These are phyloP conservation scores for Drosophila pegasa DNA, from an alignment of 2,888 invertebrate species.

Conservation along the genomic window DNA sequence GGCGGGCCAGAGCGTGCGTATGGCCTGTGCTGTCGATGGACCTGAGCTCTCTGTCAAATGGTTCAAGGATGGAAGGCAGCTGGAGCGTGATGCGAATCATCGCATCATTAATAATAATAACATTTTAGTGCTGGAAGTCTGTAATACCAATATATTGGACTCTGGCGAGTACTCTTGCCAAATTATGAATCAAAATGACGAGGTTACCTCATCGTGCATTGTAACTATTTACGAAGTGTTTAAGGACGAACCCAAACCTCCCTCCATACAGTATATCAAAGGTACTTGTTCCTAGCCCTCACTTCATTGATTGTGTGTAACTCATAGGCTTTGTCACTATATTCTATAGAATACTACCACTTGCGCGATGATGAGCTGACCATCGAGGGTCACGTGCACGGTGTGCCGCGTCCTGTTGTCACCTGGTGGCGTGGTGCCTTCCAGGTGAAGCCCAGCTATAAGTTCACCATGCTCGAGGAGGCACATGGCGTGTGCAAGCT, in stretches of 20 bases:
- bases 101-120: conserved; percentile 87
- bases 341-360: conserved; percentile 83
- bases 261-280: conserved; percentile 90
- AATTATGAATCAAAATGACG: conserved; percentile 91
- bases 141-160: conserved; percentile 87
- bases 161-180: conserved; percentile 89
- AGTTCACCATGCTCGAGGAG: conserved; percentile 83
- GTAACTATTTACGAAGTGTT: conserved; percentile 91
- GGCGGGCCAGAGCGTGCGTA: conserved; percentile 90
- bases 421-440: conserved; percentile 83
- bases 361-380: conserved; percentile 87
- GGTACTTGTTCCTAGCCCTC: conserved; percentile 83
- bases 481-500: conserved; percentile 86
- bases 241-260: conserved; percentile 89
- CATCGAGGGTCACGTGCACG: conserved; percentile 86
- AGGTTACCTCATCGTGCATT: conserved; percentile 89
- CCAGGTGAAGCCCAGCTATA: conserved; percentile 82
- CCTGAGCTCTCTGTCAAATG: conserved; percentile 90
- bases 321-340: conserved; percentile 27
- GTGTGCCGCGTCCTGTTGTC: conserved; percentile 83
- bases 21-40: conserved; percentile 92
- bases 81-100: conserved; percentile 84
- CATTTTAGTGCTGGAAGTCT: conserved; percentile 86
- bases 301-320: background rate
- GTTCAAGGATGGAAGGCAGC: conserved; percentile 89